These are phyloP conservation scores for Buteo buteo DNA, from an alignment of 2,113 vertebrate genomes.

Conservation along the genomic window DNA sequence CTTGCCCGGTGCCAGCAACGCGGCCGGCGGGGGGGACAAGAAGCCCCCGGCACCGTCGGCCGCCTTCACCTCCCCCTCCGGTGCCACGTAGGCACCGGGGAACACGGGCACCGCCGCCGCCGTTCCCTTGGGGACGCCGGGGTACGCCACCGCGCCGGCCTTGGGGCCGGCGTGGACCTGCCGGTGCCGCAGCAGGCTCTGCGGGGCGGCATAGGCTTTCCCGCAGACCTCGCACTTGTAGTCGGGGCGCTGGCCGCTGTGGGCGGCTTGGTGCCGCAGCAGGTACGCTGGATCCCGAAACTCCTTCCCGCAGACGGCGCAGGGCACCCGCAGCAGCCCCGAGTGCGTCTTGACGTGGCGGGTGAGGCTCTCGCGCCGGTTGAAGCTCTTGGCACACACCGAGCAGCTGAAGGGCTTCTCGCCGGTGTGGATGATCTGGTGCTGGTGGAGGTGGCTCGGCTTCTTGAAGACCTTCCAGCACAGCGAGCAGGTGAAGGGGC, in stretches of 20 bases:
- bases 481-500: conserved; percentile 78
- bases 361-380: conserved; percentile 91
- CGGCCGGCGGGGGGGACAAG: background rate
- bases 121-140: background rate
- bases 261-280: conserved; percentile 88
- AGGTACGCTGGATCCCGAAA: conserved; percentile 90
- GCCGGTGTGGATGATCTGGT: conserved; percentile 91
- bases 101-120: background rate
- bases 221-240: conserved; percentile 70
- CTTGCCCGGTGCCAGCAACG: conserved; percentile 38
- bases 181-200: conserved; percentile 72
- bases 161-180: conserved; percentile 42
- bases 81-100: background rate
- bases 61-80: conserved; percentile 62
- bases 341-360: conserved; percentile 92
- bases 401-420: conserved; percentile 89
- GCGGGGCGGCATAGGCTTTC: conserved; percentile 68
- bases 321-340: conserved; percentile 83
- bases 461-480: conserved; percentile 95
- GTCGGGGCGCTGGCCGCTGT: conserved; percentile 29
- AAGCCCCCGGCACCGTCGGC: background rate
- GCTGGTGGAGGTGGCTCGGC: conserved; percentile 92
- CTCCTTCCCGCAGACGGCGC: conserved; percentile 86
- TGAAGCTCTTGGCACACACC: conserved; percentile 89
- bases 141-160: background rate